These are phyloP conservation scores for Pseudococcus viburni DNA, from an alignment of 2,888 invertebrate species.

Conservation along the genomic window DNA sequence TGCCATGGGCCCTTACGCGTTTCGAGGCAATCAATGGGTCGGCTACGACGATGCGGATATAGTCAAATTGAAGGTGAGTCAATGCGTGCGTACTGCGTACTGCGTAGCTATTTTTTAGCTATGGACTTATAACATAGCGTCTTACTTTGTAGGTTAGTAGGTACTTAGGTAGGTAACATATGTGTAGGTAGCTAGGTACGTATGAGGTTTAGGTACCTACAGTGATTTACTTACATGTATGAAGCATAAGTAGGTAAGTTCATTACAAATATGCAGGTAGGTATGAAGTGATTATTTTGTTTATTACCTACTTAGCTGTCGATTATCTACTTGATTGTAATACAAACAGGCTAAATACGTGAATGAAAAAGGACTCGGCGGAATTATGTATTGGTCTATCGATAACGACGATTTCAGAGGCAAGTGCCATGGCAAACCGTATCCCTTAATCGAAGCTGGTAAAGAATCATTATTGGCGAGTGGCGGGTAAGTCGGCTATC, in stretches of 20 bases:
- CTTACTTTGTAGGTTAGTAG: too few species aligned
- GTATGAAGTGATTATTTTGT: too few species aligned
- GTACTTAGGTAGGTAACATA: too few species aligned
- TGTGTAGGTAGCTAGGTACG: too few species aligned
- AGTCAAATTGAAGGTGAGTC: constrained; percentile 71
- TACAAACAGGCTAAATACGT: constrained; percentile 82
- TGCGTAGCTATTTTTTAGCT: too few species aligned
- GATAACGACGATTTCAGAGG: constrained; percentile 96
- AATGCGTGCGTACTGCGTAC: too few species aligned
- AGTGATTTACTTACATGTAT: too few species aligned
- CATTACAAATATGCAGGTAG: too few species aligned
- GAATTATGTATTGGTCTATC: constrained; percentile 94
- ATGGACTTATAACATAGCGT: too few species aligned
- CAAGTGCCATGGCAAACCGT: constrained; percentile 87
- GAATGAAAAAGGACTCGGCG: constrained; percentile 86
- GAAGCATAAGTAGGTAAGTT: too few species aligned
- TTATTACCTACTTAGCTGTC: neutral
- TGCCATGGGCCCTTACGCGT: constrained; percentile 92
- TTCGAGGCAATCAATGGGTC: constrained; percentile 91
- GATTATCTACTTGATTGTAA: neutral
- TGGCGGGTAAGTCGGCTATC: constrained; percentile 48
- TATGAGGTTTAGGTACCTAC: too few species aligned
- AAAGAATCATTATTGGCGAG: constrained; percentile 81
- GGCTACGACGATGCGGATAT: constrained; percentile 86
- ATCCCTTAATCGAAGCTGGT: constrained; percentile 92